These are phyloP conservation scores for Hippotragus niger DNA, from an alignment of 2,113 vertebrate species.

Conservation along the genomic window DNA sequence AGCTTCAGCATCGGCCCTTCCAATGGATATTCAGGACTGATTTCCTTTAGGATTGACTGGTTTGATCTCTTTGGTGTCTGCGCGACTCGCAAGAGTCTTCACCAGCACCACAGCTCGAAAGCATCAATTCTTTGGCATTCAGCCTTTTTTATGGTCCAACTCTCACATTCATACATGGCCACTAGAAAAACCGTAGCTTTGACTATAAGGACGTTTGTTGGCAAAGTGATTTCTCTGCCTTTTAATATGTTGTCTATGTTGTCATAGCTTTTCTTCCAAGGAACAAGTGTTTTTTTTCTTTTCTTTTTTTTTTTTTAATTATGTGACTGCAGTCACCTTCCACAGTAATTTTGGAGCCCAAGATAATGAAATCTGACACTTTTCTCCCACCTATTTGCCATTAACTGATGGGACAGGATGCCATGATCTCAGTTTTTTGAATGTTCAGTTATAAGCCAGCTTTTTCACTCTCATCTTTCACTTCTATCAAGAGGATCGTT, in stretches of 20 bases:
- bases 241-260: not conserved
- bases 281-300: not conserved
- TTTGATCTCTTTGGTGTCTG: not conserved
- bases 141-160: not conserved
- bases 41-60: not conserved
- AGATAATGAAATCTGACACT: not conserved
- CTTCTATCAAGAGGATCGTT: not conserved
- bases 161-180: not conserved
- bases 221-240: not conserved
- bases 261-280: not conserved
- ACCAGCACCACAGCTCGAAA: not conserved
- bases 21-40: not conserved
- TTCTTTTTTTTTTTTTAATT: fast-evolving
- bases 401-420: not conserved
- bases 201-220: fast-evolving
- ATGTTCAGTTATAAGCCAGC: not conserved
- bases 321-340: not conserved
- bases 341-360: not conserved
- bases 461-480: not conserved
- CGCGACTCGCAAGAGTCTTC: not conserved
- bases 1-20: not conserved
- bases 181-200: not conserved
- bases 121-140: not conserved
- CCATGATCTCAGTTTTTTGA: not conserved
- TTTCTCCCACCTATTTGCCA: not conserved